Conservation (phyloP, 2,797 vertebrate genomes). For the Dryobates pubescens region DNA sequence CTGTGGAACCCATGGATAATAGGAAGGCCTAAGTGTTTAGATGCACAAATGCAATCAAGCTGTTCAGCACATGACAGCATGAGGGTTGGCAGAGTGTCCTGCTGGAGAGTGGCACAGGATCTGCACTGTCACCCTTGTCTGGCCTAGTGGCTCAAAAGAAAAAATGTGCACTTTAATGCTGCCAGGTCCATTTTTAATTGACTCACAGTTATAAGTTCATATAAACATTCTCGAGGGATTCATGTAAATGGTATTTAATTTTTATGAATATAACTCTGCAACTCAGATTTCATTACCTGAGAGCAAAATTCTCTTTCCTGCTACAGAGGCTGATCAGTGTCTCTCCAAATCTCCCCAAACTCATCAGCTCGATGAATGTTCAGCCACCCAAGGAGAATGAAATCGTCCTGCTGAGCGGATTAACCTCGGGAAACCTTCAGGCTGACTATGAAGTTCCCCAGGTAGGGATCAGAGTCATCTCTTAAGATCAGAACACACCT, state of each 20-base stretch:
- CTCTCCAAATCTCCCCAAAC: constrained; percentile 91
- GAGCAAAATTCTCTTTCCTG: constrained; percentile 19
- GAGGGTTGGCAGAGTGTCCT: neutral
- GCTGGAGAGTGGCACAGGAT: neutral
- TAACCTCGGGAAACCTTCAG: constrained; percentile 83
- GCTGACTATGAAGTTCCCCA: constrained; percentile 82
- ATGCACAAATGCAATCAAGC: neutral
- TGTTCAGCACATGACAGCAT: neutral
- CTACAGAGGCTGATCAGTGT: constrained; percentile 88
- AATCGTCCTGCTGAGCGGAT: constrained; percentile 90
- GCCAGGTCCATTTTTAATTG: neutral
- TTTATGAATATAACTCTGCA: neutral
- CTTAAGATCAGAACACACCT: neutral
- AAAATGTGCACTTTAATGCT: neutral
- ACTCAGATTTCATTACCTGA: neutral
- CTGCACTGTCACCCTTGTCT: neutral
- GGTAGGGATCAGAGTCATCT: constrained; percentile 77
- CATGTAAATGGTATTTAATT: neutral
- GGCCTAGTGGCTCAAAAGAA: neutral
- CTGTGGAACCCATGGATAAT: neutral
- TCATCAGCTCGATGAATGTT: constrained; percentile 89
- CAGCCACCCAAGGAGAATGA: constrained; percentile 95
- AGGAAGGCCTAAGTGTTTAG: neutral
- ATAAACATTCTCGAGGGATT: neutral
- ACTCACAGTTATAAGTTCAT: neutral